A percentile compares a stretch with the other conserved stretches of the same genome.
Evolutionary conservation across 1,140 invertebrate species (phyloP).

Genomic region (Dolichoris vasculosae): DNA sequence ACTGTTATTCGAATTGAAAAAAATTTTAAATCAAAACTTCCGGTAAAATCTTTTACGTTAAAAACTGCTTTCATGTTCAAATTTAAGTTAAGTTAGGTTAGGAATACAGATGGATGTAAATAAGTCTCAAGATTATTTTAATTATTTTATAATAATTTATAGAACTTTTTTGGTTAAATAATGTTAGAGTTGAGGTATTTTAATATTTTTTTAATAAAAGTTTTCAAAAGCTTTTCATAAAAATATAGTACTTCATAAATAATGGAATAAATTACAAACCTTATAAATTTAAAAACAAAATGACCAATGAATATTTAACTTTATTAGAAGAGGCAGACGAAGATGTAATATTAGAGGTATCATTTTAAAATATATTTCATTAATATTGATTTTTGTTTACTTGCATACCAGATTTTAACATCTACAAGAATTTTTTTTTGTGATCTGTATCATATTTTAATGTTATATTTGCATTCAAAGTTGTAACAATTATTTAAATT

Average conservation of each 20-base stretch:
- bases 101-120: too few relatives aligned
- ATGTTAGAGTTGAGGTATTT: too few relatives aligned
- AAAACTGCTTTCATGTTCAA: too few relatives aligned
- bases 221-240: neutral
- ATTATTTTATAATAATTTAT: too few relatives aligned
- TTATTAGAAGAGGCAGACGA: conserved; percentile 58
- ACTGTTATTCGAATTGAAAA: too few relatives aligned
- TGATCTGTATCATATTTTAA: neutral
- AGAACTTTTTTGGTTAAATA: too few relatives aligned
- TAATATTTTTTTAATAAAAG: too few relatives aligned
- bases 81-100: too few relatives aligned
- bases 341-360: conserved; percentile 64
- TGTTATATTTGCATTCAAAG: conserved; percentile 15
- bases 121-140: too few relatives aligned
- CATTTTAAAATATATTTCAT: conserved; percentile 7
- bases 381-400: neutral
- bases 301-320: conserved; percentile 24
- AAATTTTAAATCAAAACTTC: too few relatives aligned
- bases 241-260: neutral
- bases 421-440: neutral
- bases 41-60: too few relatives aligned
- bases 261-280: neutral
- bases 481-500: conserved; percentile 27
- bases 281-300: neutral
- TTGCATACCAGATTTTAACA: neutral